Evolutionary conservation across 2,113 vertebrate species (phyloP), one percentile per base, ranked within the genome.

Genomic region (Equus quagga): DNA sequence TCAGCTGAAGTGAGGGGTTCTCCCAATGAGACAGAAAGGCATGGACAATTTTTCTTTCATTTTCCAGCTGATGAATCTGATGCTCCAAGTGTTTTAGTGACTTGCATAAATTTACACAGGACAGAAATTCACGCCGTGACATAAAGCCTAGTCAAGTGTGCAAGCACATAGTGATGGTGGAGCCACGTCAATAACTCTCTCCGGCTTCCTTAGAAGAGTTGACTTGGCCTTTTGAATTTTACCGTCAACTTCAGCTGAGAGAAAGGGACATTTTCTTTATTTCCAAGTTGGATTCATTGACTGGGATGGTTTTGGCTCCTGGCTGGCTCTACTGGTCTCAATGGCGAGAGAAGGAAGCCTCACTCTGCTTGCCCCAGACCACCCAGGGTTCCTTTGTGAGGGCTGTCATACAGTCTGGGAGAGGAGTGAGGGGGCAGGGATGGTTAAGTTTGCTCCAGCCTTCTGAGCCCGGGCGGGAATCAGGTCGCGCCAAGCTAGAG

Each of bases 131-230:
- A 23, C 18, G 58, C 21, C 51, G 28, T 23, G 33, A 36, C 58
- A n/a, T 36, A 58, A 51, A 85, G 14, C 31, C 28, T 18, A 13
- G 31, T 33, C 13, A 75, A 26, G 31, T 0, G 1, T 54, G 46
- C 28, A 33, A 69, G 31, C 5, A 3, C 6, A 2, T 9, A n/a
- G 24, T 10, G n/a, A 14, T 7, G 2, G 15, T n/a, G 2, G 31
- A 64, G 6, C 67, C n/a, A 70, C 14, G 18, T 51, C 46, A 78
- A 5, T 49, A 60, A 78, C 12, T 33, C 41, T 70, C 31, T 46
- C 54, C 5, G 7, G 82, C n/a, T 94, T 72, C 19, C 46, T 64
- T 10, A 24, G 51, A 19, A 90, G 65, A 28, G 41, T 13, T 24
- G n/a, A 33, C 12, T 81, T 21, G 41, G 17, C 67, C 31, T 92